Evolutionary conservation across 2,113 vertebrate species (phyloP), one percentile per base, ranked within the genome.

Genomic region (Meles meles): DNA sequence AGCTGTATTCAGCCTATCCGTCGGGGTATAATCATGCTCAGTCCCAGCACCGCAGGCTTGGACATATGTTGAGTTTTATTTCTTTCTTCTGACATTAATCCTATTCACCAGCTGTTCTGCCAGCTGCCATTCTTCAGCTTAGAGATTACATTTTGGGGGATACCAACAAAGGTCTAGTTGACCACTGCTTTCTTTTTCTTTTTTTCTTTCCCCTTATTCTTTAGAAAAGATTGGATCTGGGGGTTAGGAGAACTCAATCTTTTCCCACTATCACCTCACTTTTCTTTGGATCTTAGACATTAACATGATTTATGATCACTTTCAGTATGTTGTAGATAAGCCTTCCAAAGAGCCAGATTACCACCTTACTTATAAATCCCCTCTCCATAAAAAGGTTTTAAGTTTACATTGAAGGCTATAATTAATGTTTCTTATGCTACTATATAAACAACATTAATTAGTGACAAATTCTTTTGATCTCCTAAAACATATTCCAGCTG

Each of bases 61-160:
- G 99, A 99, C 99, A 99, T 99, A 99, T 99, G 99, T 99, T 99
- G 99, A 99, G 99, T 99, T 99, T 99, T 99, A 99, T 99, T 99
- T 99, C 99, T 99, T 99, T 99, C 99, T 99, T 99, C 99, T 99
- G 99, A 99, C 99, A 99, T 99, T 99, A 99, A 99, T 99, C 99
- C 99, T 99, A 99, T 99, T 99, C 99, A 99, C 99, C 99, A 99
- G 99, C 99, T 99, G 99, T 99, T 99, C 99, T 99, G 99, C 99
- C 99, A 99, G 99, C 99, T 99, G 99, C 99, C 99, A 99, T 99
- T 99, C 99, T 99, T 99, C 99, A 99, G 99, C 99, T 99, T 99
- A 99, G 99, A 99, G 99, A 99, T 99, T 99, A 99, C 99, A 99
- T 99, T 99, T 99, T 99, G 99, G 99, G 99, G 99, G 99, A 99